Conservation (phyloP, 2,888 invertebrate species). For the Cerastis leucographa region DNA sequence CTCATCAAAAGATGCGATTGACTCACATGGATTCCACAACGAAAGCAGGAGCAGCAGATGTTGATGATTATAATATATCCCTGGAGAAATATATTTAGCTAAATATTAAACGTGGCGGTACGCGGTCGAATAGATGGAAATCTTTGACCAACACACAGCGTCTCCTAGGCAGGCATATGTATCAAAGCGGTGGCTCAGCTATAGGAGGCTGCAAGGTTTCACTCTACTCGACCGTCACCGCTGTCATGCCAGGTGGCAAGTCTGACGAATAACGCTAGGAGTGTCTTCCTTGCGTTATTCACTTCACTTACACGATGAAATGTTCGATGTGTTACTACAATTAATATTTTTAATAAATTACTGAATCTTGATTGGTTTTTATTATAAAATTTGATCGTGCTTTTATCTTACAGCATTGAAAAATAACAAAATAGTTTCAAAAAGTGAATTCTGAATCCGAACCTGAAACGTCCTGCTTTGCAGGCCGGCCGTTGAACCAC, state of each 20-base stretch:
- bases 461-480: too few relatives aligned
- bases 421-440: too few relatives aligned
- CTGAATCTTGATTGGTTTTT: too few relatives aligned
- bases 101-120: neutral
- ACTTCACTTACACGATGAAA: neutral
- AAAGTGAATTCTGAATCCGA: too few relatives aligned
- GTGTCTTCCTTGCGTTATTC: slow-evolving; percentile 1
- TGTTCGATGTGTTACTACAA: neutral
- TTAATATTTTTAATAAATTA: slow-evolving; percentile 7
- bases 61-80: slow-evolving; percentile 10
- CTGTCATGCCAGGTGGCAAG: neutral
- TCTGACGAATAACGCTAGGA: neutral
- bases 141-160: neutral
- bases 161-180: neutral
- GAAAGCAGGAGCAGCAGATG: neutral
- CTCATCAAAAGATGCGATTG: too few relatives aligned
- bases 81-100: slow-evolving; percentile 24
- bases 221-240: neutral
- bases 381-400: too few relatives aligned
- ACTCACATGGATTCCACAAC: too few relatives aligned
- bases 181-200: neutral
- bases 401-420: too few relatives aligned
- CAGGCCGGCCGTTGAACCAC: too few relatives aligned
- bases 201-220: neutral
- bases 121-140: neutral